A percentile compares a stretch with the other conserved stretches of the same genome.
These are phyloP conservation scores for Lepidothrix coronata DNA, from an alignment of 2,113 vertebrate species.

Conservation along the genomic window DNA sequence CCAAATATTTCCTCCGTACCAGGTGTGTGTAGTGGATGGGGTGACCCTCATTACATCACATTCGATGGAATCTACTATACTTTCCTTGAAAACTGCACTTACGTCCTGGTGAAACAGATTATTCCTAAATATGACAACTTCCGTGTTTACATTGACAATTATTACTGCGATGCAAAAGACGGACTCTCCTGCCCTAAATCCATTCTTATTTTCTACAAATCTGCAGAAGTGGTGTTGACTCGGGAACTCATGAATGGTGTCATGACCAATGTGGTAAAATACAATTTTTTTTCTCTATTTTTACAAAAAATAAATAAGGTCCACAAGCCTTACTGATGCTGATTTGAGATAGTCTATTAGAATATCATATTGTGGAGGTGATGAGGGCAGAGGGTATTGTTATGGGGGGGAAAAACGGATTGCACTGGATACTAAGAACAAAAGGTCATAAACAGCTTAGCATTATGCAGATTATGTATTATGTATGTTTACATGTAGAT, in stretches of 20 bases:
- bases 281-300: neutral
- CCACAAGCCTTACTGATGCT: neutral
- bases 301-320: neutral
- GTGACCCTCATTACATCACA: conserved; percentile 82
- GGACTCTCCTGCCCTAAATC: conserved; percentile 77
- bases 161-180: conserved; percentile 69
- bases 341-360: neutral
- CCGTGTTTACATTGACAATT: conserved; percentile 78
- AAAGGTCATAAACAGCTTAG: neutral
- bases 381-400: neutral
- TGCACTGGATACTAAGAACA: neutral
- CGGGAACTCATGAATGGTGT: conserved; percentile 37
- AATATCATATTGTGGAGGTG: neutral
- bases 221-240: conserved; percentile 72
- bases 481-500: neutral
- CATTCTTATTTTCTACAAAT: conserved; percentile 77
- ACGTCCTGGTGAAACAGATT: conserved; percentile 86
- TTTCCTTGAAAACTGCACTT: conserved; percentile 85
- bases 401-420: neutral
- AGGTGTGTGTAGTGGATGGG: conserved; percentile 88
- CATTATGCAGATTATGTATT: neutral
- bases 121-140: conserved; percentile 75
- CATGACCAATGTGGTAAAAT: conserved; percentile 78
- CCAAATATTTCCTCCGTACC: neutral
- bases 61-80: conserved; percentile 86